phyloP scores from a whole-genome alignment of 2,797 vertebrate genomes.

The Lithobates sylvaticus region DNA sequence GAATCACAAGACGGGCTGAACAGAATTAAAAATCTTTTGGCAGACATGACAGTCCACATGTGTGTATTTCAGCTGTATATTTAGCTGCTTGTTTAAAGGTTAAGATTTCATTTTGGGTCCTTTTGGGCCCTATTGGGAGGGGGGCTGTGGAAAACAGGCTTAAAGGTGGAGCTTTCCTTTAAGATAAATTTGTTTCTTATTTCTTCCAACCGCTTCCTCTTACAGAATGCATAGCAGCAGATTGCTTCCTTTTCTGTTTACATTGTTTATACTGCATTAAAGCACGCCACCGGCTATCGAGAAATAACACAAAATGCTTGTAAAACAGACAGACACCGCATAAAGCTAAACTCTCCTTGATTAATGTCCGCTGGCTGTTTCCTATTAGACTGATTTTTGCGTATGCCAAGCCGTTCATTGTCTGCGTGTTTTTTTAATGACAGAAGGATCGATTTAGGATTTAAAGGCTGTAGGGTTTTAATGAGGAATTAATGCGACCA shows the following conservation, averaged over 20 bases:
- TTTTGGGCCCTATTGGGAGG: no score
- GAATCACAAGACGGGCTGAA: no score
- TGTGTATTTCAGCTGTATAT: no score
- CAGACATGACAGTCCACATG: no score
- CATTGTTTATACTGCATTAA: conserved; percentile 30
- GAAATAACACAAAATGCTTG: conserved; percentile 24
- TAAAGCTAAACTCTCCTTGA: conserved; percentile 19
- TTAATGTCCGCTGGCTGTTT: conserved; percentile 40
- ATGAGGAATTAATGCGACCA: background rate
- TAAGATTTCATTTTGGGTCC: no score
- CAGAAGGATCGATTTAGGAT: conserved; percentile 43
- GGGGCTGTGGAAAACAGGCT: no score
- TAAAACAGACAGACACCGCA: conserved; percentile 12
- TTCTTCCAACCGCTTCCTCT: background rate
- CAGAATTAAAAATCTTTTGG: no score
- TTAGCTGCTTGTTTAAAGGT: no score
- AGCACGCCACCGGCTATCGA: conserved; percentile 17
- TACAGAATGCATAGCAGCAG: conserved; percentile 7
- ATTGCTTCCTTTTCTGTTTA: conserved; percentile 22
- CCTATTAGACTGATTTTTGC: conserved; percentile 22
- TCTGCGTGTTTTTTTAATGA: conserved; percentile 9
- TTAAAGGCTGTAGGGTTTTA: conserved; percentile 41
- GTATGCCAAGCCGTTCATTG: background rate
- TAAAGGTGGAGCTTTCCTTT: no score
- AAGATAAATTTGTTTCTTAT: conserved; percentile 34